These are phyloP conservation scores for Psilopsiagon aurifrons DNA, from an alignment of 2,113 vertebrate species.

Conservation along the genomic window DNA sequence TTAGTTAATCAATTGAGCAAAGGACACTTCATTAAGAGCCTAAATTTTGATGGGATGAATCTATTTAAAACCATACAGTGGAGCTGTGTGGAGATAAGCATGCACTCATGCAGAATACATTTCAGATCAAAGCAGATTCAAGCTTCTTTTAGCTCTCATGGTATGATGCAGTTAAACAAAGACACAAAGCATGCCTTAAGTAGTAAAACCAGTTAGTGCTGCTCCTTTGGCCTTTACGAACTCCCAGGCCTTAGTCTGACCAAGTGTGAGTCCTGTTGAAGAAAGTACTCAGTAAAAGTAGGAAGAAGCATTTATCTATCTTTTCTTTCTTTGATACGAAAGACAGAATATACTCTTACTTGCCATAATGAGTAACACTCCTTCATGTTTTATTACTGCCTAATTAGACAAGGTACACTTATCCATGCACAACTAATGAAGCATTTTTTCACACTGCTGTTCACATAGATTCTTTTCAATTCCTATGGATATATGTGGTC, in stretches of 20 bases:
- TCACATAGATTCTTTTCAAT: not conserved
- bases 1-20: not conserved
- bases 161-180: not conserved
- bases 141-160: not conserved
- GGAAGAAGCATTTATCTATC: not conserved
- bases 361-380: not conserved
- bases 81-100: not conserved
- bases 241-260: not conserved
- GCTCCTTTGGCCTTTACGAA: not conserved
- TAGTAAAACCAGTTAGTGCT: not conserved
- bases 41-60: not conserved
- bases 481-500: not conserved
- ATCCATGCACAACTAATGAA: not conserved
- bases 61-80: not conserved
- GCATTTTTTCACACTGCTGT: not conserved
- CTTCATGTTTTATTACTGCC: not conserved
- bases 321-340: not conserved
- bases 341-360: not conserved
- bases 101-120: not conserved
- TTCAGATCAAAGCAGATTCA: not conserved
- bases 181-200: not conserved
- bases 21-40: not conserved
- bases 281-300: not conserved
- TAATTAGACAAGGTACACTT: not conserved
- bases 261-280: not conserved